Evolutionary conservation across 1,140 invertebrate genomes (phyloP), one percentile per base, ranked within the genome.

Genomic region (Matsumurasca onukii): DNA sequence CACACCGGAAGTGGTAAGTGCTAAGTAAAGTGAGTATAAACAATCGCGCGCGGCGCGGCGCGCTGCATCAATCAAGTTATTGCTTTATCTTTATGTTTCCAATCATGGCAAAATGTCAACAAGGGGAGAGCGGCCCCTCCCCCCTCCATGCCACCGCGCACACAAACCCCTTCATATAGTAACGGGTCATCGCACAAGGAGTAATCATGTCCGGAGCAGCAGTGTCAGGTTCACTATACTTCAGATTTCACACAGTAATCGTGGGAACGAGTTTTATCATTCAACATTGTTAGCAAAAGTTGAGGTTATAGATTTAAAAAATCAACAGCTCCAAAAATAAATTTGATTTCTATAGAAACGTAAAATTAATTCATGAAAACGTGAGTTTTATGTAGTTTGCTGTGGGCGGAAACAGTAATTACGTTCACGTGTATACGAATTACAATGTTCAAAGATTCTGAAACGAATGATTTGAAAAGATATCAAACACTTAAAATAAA

Each of bases 11-110:
- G 55, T 27, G 15, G 24, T 59, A 59, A 59, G 55, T 29, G 55
- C 22, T 5, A n/a, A n/a, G n/a, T n/a, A n/a, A n/a, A n/a, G n/a
- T n/a, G n/a, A 9, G 5, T 27, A 59, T 59, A 59, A 59, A 59
- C 55, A 59, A 59, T 59, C 55, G n/a, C 3, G 22, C 3, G 3
- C 25, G 3, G 2, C n/a, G n/a, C n/a, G n/a, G n/a, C n/a, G n/a
- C n/a, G 2, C 25, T 24, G 22, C 55, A 59, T 59, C 55, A 59
- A 59, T 59, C 55, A 59, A 59, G 55, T 59, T 59, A 59, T 59
- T 59, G 55, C 55, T 59, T 59, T 59, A 59, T 59, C 55, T 59
- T 59, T 59, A 59, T 27, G 55, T 59, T 25, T 25, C 25, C 55
- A 59, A 59, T 59, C 55, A 29, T 29, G 55, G 22, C 25, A n/a